Base-by-base conservation (phyloP, 2,113 vertebrate species). In the Tupaia tana region DNA sequence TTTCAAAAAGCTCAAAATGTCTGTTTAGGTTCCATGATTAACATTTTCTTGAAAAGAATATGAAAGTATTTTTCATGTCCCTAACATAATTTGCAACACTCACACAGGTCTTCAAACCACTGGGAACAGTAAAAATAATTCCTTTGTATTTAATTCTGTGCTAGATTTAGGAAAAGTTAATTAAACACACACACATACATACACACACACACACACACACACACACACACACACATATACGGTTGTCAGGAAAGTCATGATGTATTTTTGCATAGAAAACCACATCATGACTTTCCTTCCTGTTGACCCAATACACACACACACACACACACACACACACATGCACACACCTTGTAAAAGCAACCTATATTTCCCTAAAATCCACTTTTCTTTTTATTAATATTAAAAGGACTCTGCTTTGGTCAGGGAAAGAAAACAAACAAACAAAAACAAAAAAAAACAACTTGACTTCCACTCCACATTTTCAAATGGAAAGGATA, bases 401-500 rank as follows among this genome's bases (percentile, higher is more conserved):
- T 2, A 92, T 77, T 83, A 92, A 78, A 9, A 18, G 27, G 29
- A 8, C 24, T 94, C 4, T 71, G 27, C 10, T 87, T 81, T 92
- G 81, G 11, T 6, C 81, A 2, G 27, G 54, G 16, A 89, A 86
- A 87, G 29, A 86, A 87, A 29, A 56, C 64, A 19, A 70, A 86
- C 58, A 59, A 58, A 29, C 14, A 20, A 67, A 79, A 71, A 78
- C 67, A 43, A 63, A 24, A 93, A 56, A 59, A 61, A 29, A n/a
- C 27, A 11, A 11, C 69, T 94, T 92, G 9, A 92, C 10, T 75
- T 96, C 83, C 13, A 90, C 74, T 97, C 78, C 89, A 20, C 75
- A 95, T 97, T 97, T 98, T 95, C 58, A 95, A 90, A 92, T 73
- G 6, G 91, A 90, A 90, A 93, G 4, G 13, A 86, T 95, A 59